phyloP scores from a whole-genome alignment of 2,888 invertebrate genomes.

The Acanthosepion esculentum region DNA sequence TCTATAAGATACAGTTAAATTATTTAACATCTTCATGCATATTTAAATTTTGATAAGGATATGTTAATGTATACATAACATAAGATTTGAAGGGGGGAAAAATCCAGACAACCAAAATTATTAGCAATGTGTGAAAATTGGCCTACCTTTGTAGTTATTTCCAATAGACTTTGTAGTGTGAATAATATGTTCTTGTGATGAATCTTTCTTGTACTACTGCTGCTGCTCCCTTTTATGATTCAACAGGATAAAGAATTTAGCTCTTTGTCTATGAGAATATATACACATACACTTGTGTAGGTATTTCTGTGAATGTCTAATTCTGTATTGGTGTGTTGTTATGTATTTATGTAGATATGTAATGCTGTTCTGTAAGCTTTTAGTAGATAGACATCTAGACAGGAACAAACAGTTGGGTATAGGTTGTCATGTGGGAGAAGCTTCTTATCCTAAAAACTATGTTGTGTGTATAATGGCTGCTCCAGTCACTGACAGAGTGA shows the following conservation, averaged over 20 bases:
- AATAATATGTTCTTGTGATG: neutral
- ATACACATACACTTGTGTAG: neutral
- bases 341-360: neutral
- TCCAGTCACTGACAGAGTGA: slow-evolving; percentile 14
- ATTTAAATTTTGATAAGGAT: neutral
- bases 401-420: neutral
- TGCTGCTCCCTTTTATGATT: neutral
- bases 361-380: neutral
- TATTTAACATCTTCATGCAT: too few relatives aligned
- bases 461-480: neutral
- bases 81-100: neutral
- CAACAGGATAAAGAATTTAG: neutral
- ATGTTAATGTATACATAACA: neutral
- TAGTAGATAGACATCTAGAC: neutral
- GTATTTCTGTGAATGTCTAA: neutral
- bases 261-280: neutral
- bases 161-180: neutral
- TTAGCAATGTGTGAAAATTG: neutral
- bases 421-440: neutral
- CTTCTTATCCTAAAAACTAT: neutral
- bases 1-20: too few relatives aligned
- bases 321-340: neutral
- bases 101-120: neutral
- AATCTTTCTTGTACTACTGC: slow-evolving; percentile 33
- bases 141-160: neutral